phyloP scores from a whole-genome alignment of 2,797 vertebrate genomes.

The Poeciliopsis infans region DNA sequence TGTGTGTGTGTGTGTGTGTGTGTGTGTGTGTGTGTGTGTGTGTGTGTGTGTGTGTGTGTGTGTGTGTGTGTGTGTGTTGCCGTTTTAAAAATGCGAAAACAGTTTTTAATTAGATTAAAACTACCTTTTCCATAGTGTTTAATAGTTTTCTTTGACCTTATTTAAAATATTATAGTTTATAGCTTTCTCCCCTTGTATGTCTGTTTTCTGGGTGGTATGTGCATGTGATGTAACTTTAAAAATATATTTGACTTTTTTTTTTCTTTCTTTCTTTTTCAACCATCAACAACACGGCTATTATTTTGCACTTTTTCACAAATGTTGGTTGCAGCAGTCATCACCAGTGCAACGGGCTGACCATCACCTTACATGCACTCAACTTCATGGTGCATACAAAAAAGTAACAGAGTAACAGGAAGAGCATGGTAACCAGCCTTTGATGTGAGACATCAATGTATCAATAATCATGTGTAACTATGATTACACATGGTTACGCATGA shows the following conservation, averaged over 20 bases:
- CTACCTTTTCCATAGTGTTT: not conserved
- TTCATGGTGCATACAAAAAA: too few species aligned
- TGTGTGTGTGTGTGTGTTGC: not conserved
- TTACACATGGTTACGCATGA: not conserved
- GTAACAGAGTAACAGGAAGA: not conserved
- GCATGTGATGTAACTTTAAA: not conserved
- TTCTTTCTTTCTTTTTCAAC: not conserved
- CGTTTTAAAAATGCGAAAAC: not conserved
- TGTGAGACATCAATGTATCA: not conserved
- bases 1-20: too few species aligned
- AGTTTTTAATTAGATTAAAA: not conserved
- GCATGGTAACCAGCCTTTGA: not conserved
- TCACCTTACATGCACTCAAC: not conserved
- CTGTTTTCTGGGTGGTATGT: not conserved
- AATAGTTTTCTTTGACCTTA: not conserved
- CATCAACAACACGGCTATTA: not conserved
- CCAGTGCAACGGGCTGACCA: not conserved
- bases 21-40: too few species aligned
- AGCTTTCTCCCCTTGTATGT: not conserved
- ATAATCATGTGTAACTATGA: not conserved
- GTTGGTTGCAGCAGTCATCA: not conserved
- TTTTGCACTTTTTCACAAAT: not conserved
- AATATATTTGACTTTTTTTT: not conserved
- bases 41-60: too few species aligned
- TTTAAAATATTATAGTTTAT: not conserved